phyloP scores from a whole-genome alignment of 92 coral and sea anemone species.

The Muricea muricata region DNA sequence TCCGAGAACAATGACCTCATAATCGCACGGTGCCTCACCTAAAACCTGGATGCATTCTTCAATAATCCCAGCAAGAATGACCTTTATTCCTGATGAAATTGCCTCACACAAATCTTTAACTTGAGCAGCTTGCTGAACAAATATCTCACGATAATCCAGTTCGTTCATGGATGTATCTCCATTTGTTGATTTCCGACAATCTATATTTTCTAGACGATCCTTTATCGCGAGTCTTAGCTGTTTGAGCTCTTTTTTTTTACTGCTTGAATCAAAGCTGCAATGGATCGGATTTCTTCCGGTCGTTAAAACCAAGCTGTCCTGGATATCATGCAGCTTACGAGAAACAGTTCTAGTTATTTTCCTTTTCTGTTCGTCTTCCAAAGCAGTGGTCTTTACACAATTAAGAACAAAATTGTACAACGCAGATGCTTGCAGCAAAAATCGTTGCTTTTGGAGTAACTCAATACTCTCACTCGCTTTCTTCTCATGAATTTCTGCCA shows the following conservation, averaged over 20 bases:
- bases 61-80: not conserved
- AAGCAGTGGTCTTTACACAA: not conserved
- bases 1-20: conserved; percentile 28
- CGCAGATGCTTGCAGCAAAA: conserved; percentile 31
- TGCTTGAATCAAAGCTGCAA: not conserved
- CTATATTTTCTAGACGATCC: too few species aligned
- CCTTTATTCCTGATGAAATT: not conserved
- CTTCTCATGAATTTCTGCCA: not conserved
- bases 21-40: conserved; percentile 8
- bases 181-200: not conserved
- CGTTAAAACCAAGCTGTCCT: not conserved
- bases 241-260: not conserved
- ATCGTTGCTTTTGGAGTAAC: not conserved
- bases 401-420: not conserved
- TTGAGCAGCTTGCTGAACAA: not conserved
- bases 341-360: not conserved
- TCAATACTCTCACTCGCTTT: not conserved
- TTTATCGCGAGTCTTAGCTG: not conserved
- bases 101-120: not conserved
- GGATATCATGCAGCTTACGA: not conserved
- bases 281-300: not conserved
- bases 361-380: not conserved
- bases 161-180: not conserved
- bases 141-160: not conserved
- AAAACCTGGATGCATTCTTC: conserved; percentile 8